phyloP scores from a whole-genome alignment of 2,888 invertebrate genomes.

The Andrena marginata region DNA sequence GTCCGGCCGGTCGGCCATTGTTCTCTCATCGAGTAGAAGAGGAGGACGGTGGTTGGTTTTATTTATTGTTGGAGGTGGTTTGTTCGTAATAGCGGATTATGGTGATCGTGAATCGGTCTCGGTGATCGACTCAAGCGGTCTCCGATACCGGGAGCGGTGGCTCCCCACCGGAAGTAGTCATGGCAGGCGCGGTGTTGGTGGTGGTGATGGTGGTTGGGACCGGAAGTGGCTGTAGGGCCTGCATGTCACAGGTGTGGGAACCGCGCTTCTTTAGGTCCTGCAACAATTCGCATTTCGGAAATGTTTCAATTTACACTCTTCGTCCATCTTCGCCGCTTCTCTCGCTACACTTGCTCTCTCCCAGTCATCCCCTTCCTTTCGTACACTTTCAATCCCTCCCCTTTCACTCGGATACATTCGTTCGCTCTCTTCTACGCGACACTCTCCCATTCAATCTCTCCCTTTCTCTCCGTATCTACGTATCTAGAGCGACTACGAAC shows the following conservation, averaged over 20 bases:
- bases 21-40: constrained; percentile 74
- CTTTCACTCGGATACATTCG: constrained; percentile 28
- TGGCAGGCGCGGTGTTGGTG: constrained; percentile 81
- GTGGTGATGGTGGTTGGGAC: constrained; percentile 76
- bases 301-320: constrained; percentile 71
- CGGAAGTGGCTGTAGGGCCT: constrained; percentile 84
- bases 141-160: constrained; percentile 81
- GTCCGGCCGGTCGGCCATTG: constrained; percentile 78
- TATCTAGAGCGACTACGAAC: constrained; percentile 45
- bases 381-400: constrained; percentile 19
- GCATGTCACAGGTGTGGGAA: constrained; percentile 85
- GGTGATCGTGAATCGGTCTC: constrained; percentile 72
- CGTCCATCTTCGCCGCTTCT: constrained; percentile 49
- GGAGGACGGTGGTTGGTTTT: constrained; percentile 64
- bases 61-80: constrained; percentile 57
- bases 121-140: constrained; percentile 82
- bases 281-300: constrained; percentile 83
- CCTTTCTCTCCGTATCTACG: constrained; percentile 36
- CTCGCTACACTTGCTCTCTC: constrained; percentile 12
- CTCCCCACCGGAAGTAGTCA: constrained; percentile 83
- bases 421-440: constrained; percentile 9
- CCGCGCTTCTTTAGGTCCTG: constrained; percentile 85
- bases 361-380: constrained; percentile 1
- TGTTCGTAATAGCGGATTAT: constrained; percentile 66
- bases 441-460: constrained; percentile 10